Base-by-base conservation (phyloP, 2,888 invertebrate species). In the Gastracanthus pulcherrimus region DNA sequence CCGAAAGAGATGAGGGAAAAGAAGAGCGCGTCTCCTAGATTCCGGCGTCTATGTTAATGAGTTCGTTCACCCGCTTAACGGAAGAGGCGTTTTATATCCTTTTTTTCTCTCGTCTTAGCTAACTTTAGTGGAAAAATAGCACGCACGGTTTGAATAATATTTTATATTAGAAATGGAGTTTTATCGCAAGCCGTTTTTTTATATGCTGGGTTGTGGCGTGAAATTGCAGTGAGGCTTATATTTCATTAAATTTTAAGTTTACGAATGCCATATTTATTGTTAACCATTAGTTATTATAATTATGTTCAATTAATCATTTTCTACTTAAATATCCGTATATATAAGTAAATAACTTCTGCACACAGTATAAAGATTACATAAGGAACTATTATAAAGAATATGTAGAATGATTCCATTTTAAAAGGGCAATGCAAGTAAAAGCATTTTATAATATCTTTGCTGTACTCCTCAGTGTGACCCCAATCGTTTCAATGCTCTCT, bases 31-130 rank as follows among this genome's bases (percentile, higher is more conserved):
- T 76, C 45, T 76, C 41, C 19, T 62, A 58, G 45, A 82, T 80
- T 82, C 76, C 76, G 51, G 41, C 29, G 45, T 72, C 26, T 58
- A 34, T 74, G 78, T 3, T 77, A 82, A 82, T 69, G 36, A 38
- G 76, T 79, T 74, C 66, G 23, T 55, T 81, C 60, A 74, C 62
- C 64, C 23, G 48, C n/a, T 34, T 41, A 69, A 71, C 51, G 34
- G 31, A 70, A 70, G 62, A 69, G 58, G 29, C 45, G 38, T 48
- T 19, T 81, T 31, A 38, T 38, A 36, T 9, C 31, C 29, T 60
- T 45, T 60, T 62, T 48, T 29, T 48, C 45, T 76, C 76, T 71
- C 41, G 9, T 45, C 51, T 36, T 69, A 11, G 19, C 7, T 4
- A 11, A 36, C 29, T 69, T 72, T 23, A 55, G n/a, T 7, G 41